Evolutionary conservation across 2,888 invertebrate species (phyloP), one percentile per base, ranked within the genome.

Genomic region (Dynastes grantii): DNA sequence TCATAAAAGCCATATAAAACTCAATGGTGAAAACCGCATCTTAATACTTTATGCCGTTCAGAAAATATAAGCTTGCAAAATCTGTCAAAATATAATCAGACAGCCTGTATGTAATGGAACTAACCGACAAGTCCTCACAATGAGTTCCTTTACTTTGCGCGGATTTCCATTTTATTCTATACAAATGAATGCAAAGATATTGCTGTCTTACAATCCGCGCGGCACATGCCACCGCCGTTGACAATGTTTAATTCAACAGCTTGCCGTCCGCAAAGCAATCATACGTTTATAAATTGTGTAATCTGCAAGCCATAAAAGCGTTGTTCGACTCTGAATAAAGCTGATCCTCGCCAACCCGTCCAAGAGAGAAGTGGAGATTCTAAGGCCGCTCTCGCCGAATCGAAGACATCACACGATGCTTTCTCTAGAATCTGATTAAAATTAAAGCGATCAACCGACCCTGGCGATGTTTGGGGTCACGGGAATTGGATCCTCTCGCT

Each of bases 391-490:
- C 61, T 55, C 55, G n/a, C 55, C 49, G 22, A 68, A 68, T 68
- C 67, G 61, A 61, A 61, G 61, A 61, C 61, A 61, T 61, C 61
- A 61, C 29, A 29, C 29, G 22, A 29, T 22, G 61, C 61, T 61
- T 61, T 68, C 73, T 63, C 51, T 37, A 37, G 53, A 53, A 76
- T 76, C 79, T 79, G 76, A 79, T 79, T 79, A 79, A 79, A 79
- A 75, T 79, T 79, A 79, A 79, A 79, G 68, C 76, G 76, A 61
- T 64, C 78, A 64, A 76, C 77, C 77, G 58, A 68, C 68, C 63
- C 63, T 63, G 75, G 68, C 67, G 68, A 68, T 68, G 61, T 68
- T 32, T 75, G 32, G 61, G 75, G 75, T 75, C 75, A 75, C 75
- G 75, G 61, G 75, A 75, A 75, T 75, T 27, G 40, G 61, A 75